Evolutionary conservation across 2,797 vertebrate genomes (phyloP).

Genomic region (Falco concolor): DNA sequence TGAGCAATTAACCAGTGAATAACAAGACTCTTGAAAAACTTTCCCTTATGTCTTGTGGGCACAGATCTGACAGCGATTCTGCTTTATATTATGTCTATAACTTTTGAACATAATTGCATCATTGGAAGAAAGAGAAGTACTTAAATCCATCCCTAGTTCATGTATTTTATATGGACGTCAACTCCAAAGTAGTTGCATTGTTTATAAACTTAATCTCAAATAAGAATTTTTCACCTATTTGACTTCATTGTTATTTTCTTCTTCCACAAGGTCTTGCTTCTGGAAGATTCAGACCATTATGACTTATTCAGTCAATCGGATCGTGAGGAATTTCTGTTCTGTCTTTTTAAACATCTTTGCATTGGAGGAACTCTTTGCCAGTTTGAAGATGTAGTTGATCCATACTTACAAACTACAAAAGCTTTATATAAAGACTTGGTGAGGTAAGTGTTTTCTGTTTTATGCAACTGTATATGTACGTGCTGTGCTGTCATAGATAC

Average conservation of each 20-base stretch:
- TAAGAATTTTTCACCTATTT: neutral
- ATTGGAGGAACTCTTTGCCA: conserved; percentile 79
- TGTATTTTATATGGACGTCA: neutral
- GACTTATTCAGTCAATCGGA: conserved; percentile 73
- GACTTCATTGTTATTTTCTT: neutral
- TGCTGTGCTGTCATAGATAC: neutral
- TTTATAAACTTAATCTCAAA: neutral
- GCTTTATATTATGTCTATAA: neutral
- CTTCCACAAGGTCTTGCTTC: conserved; percentile 70
- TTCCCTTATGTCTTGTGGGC: neutral
- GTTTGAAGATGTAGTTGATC: conserved; percentile 76
- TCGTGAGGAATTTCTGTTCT: conserved; percentile 77
- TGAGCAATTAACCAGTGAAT: neutral
- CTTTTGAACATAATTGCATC: neutral
- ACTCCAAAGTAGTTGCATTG: neutral
- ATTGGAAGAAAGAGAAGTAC: neutral
- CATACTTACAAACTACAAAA: conserved; percentile 79
- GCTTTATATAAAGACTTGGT: conserved; percentile 79
- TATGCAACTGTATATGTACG: neutral
- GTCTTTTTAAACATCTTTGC: conserved; percentile 81
- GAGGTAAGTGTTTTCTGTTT: conserved; percentile 63
- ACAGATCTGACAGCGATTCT: neutral
- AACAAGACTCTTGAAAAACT: neutral
- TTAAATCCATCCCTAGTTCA: neutral
- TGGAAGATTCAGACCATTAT: conserved; percentile 77